These are phyloP conservation scores for Phyllotreta cruciferae DNA, from an alignment of 2,888 invertebrate genomes.

Conservation along the genomic window DNA sequence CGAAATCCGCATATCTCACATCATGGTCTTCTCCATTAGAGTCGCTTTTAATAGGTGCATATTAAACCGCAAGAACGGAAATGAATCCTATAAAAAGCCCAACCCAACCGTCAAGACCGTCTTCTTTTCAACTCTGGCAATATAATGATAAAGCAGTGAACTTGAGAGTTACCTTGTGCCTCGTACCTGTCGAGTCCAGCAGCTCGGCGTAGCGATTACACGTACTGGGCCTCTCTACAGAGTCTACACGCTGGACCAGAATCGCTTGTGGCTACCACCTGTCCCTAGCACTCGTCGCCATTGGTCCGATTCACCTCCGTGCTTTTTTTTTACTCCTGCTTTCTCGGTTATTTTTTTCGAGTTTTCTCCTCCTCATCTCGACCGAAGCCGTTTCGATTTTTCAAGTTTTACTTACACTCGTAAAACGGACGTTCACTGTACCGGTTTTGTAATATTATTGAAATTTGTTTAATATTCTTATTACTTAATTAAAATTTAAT, in stretches of 20 bases:
- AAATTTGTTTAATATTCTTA: too few relatives aligned
- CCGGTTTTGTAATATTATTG: not conserved
- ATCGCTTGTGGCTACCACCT: conserved; percentile 58
- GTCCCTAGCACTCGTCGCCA: conserved; percentile 55
- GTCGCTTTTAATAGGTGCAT: too few relatives aligned
- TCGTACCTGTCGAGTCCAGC: conserved; percentile 46
- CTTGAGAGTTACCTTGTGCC: conserved; percentile 38
- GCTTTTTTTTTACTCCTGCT: conserved; percentile 51
- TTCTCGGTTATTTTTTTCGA: not conserved
- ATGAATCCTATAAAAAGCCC: too few relatives aligned
- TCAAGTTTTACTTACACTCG: conserved; percentile 44
- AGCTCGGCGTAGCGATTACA: conserved; percentile 49
- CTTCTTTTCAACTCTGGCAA: not conserved
- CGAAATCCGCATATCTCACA: too few relatives aligned
- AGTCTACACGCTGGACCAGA: conserved; percentile 42
- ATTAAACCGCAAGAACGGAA: too few relatives aligned
- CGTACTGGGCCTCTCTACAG: conserved; percentile 44
- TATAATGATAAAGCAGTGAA: conserved; percentile 25
- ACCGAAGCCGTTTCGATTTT: conserved; percentile 43
- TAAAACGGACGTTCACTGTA: conserved; percentile 36
- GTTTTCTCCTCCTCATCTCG: conserved; percentile 49
- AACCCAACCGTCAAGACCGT: too few relatives aligned
- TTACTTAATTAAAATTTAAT: too few relatives aligned
- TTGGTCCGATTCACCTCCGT: conserved; percentile 55
- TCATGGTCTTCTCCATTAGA: too few relatives aligned